Evolutionary conservation across 2,113 vertebrate genomes (phyloP), one percentile per base, ranked within the genome.

Genomic region (Lipotes vexillifer): DNA sequence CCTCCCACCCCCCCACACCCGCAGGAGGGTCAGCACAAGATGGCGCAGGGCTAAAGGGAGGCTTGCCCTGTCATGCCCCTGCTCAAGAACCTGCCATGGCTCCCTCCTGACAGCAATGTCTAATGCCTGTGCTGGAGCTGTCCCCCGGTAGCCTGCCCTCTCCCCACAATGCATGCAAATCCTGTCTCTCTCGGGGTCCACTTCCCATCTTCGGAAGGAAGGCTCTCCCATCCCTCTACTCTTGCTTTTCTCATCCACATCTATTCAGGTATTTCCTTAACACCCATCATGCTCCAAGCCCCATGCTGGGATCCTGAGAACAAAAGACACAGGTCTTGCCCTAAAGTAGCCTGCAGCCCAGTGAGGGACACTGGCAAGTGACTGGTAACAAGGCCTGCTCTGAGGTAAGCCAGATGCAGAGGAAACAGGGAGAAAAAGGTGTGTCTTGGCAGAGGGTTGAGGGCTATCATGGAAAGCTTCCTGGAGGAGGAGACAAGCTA

Each of bases 131-230:
- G 59, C 63, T 8, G 25, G 63, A 25, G 14, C 18, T 52, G 4
- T 38, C 36, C 87, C 52, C 44, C 6, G 13, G 25, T 4, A 21
- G 41, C 33, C 86, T 11, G 1, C 13, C 11, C 13, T 1, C 0
- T 0, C 17, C 0, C 6, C 5, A 21, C 3, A 33, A 11, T 20
- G 3, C 25, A 0, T 0, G 5, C 10, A 33, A n/a, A 13, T 49
- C 38, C 10, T 8, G 12, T 14, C 14, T 41, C 38, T 20, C n/a
- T 65, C 86, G 0, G 2, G 11, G 17, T 3, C 6, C 8, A 1
- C 1, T 1, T 31, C 46, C 72, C 49, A 23, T 20, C 83, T 75
- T 77, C 10, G 52, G 57, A 55, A 66, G 31, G 74, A 75, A 14
- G n/a, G 6, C 46, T 29, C 9, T 17, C 31, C 2, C 46, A 7